Evolutionary conservation across 2,888 invertebrate species (phyloP).

Genomic region (Chymomyza procnemis): DNA sequence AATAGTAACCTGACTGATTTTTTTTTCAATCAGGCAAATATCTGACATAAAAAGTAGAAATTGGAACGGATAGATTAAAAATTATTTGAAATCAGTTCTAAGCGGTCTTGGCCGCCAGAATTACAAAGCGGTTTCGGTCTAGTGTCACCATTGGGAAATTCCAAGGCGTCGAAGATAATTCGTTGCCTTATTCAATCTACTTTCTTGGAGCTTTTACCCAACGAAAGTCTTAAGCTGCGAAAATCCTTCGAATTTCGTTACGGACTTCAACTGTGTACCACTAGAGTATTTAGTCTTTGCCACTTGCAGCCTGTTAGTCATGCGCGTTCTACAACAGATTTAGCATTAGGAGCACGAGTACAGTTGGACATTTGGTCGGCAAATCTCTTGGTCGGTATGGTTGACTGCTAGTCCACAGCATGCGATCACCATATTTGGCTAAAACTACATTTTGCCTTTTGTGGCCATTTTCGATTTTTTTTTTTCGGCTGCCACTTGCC

Average conservation of each 20-base stretch:
- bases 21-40: no score
- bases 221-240: no score
- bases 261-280: background rate
- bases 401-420: conserved; percentile 41
- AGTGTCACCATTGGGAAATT: no score
- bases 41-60: no score
- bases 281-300: background rate
- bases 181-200: no score
- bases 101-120: no score
- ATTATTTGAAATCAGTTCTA: no score
- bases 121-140: no score
- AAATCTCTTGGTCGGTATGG: conserved; percentile 20
- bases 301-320: background rate
- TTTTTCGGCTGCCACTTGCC: conserved; percentile 69
- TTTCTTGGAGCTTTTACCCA: no score
- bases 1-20: no score
- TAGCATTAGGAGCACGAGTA: background rate
- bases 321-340: background rate
- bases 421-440: conserved; percentile 71
- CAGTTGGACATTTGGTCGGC: conserved; percentile 35
- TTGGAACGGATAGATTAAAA: no score
- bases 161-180: no score
- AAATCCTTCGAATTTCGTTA: background rate
- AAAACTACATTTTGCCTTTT: conserved; percentile 66
- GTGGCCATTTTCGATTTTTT: conserved; percentile 44